Percentiles rank a stretch among this genome's conserved stretches.
These are phyloP conservation scores for Petaurus breviceps DNA, from an alignment of 2,113 vertebrate genomes.

Conservation along the genomic window DNA sequence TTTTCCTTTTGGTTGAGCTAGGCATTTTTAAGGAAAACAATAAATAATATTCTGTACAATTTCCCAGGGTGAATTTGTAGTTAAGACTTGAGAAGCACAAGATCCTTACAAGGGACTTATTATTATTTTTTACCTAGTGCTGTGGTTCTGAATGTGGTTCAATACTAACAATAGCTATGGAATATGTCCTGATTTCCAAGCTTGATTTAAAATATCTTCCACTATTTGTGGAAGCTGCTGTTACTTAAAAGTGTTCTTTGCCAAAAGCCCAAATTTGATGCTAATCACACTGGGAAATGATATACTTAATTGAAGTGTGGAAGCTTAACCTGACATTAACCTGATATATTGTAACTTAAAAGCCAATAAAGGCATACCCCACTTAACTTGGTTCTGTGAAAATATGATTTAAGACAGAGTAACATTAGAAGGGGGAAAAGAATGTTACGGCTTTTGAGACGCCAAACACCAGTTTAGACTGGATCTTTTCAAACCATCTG, in stretches of 20 bases:
- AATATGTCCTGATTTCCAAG: conserved; percentile 61
- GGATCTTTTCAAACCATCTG: background rate
- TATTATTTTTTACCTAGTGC: conserved; percentile 68
- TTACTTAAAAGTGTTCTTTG: conserved; percentile 62
- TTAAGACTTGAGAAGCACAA: conserved; percentile 70
- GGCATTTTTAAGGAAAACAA: conserved; percentile 71
- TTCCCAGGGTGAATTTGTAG: conserved; percentile 61
- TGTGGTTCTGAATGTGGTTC: conserved; percentile 72
- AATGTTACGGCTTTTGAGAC: background rate
- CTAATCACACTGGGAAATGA: conserved; percentile 44
- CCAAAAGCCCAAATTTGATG: conserved; percentile 19
- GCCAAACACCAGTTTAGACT: background rate
- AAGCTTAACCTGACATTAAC: conserved; percentile 32
- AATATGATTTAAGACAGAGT: background rate
- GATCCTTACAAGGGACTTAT: conserved; percentile 58
- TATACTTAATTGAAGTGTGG: conserved; percentile 37
- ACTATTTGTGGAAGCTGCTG: conserved; percentile 77
- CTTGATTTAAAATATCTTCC: conserved; percentile 76
- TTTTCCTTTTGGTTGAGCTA: conserved; percentile 29
- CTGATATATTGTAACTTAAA: background rate
- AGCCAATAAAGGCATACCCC: background rate
- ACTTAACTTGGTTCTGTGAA: background rate
- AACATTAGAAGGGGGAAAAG: background rate
- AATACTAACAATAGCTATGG: conserved; percentile 56
- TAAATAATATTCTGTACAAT: conserved; percentile 51